A percentile compares a stretch with the other conserved stretches of the same genome.
phyloP scores from a whole-genome alignment of 2,113 vertebrate genomes.

The Pachypanchax playfairii region DNA sequence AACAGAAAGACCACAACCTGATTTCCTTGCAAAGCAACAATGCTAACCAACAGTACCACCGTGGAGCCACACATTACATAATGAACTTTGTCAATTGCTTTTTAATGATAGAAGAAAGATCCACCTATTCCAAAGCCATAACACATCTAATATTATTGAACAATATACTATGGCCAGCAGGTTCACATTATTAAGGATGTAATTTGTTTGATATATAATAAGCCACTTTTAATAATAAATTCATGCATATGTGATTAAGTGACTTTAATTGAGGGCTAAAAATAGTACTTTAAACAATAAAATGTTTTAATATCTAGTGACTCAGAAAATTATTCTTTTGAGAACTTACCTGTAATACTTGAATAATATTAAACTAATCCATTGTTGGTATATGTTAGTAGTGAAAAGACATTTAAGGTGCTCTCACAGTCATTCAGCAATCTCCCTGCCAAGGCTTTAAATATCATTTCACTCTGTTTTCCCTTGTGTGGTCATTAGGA shows the following conservation, averaged over 20 bases:
- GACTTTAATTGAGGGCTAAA: constrained; percentile 10
- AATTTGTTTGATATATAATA: neutral
- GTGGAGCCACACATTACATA: too few species aligned
- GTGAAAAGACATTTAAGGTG: constrained; percentile 26
- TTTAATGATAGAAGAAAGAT: constrained; percentile 2
- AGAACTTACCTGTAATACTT: constrained; percentile 8
- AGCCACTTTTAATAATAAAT: neutral
- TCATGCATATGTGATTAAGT: neutral
- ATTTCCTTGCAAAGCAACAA: too few species aligned
- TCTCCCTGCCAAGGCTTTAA: constrained; percentile 21
- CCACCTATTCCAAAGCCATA: neutral
- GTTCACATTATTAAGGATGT: neutral
- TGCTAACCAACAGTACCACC: too few species aligned
- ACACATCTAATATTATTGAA: neutral
- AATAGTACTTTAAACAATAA: neutral
- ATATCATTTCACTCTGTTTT: constrained; percentile 45
- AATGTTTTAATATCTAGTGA: neutral
- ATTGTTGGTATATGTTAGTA: constrained; percentile 8
- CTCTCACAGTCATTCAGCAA: constrained; percentile 5
- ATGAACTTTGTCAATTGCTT: neutral
- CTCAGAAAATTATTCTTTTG: constrained; percentile 6
- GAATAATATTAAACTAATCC: neutral
- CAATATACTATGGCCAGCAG: neutral
- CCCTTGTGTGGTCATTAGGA: constrained; percentile 48
- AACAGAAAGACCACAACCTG: too few species aligned